Conservation (phyloP, 1,140 invertebrate genomes). For the Latrodectus geometricus region DNA sequence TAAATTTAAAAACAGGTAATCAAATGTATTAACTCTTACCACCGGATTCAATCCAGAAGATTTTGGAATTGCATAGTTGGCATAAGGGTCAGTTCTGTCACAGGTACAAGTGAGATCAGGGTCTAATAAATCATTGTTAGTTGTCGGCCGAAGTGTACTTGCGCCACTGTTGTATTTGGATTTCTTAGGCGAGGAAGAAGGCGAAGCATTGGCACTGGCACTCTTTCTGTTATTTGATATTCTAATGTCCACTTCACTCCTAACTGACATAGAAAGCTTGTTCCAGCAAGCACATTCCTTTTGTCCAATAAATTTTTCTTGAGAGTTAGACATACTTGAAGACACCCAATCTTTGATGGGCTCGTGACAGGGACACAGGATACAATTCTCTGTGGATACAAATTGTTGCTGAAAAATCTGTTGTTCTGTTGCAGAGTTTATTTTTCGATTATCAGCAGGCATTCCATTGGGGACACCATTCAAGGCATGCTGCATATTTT, state of each 20-base stretch:
- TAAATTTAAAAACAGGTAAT: too few relatives aligned
- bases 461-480: slow-evolving; percentile 14
- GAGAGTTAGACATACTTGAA: slow-evolving; percentile 1
- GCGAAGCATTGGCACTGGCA: slow-evolving; percentile 51
- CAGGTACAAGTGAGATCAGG: slow-evolving; percentile 22
- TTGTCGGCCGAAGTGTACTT: neutral
- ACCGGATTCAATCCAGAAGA: neutral
- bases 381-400: neutral
- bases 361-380: slow-evolving; percentile 50
- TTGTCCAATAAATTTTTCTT: slow-evolving; percentile 5
- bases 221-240: slow-evolving; percentile 30
- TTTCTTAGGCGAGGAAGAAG: slow-evolving; percentile 48
- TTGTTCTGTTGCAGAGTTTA: neutral
- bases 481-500: slow-evolving; percentile 31
- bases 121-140: neutral
- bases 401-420: neutral
- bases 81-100: slow-evolving; percentile 36
- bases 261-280: slow-evolving; percentile 48
- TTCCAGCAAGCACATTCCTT: slow-evolving; percentile 52
- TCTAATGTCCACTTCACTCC: slow-evolving; percentile 33
- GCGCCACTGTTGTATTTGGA: slow-evolving; percentile 18
- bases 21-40: neutral
- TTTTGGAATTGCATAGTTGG: slow-evolving; percentile 51
- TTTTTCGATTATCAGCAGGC: neutral
- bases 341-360: slow-evolving; percentile 41